These are phyloP conservation scores for Eclectus roratus DNA, from an alignment of 2,113 vertebrate species.

Conservation along the genomic window DNA sequence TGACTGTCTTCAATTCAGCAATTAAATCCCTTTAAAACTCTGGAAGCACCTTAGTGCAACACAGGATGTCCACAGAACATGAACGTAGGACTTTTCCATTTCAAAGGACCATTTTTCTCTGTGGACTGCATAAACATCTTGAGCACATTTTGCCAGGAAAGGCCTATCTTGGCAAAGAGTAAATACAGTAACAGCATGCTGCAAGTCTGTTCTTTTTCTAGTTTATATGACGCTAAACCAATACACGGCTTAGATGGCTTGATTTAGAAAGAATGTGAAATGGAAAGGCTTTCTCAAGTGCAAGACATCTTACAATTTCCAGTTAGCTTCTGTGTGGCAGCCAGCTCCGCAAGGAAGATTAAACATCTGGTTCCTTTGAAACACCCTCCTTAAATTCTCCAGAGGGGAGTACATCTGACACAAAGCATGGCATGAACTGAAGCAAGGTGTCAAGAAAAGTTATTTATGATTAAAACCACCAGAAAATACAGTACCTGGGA, in stretches of 20 bases:
- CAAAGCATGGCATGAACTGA: slow-evolving; percentile 4
- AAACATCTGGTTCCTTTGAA: slow-evolving; percentile 47
- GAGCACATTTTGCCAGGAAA: not conserved
- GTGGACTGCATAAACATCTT: not conserved
- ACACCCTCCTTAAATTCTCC: slow-evolving; percentile 21
- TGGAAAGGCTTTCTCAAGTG: not conserved
- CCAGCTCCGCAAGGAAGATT: slow-evolving; percentile 40
- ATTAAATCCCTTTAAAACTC: not conserved
- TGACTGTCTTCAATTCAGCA: not conserved
- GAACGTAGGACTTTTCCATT: not conserved
- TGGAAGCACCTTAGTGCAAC: not conserved
- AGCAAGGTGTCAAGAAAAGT: slow-evolving; percentile 11
- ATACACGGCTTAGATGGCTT: not conserved
- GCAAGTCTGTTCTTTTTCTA: not conserved
- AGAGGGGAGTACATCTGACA: not conserved
- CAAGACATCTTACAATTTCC: slow-evolving; percentile 32
- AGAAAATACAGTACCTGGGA: not conserved
- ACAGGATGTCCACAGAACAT: not conserved
- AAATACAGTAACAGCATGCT: not conserved
- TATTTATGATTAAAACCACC: slow-evolving; percentile 6
- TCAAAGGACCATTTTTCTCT: not conserved
- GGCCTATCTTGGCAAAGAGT: not conserved
- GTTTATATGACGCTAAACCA: not conserved
- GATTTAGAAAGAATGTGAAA: slow-evolving; percentile 26
- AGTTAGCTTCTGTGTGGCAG: slow-evolving; percentile 47